A percentile compares a stretch with the other conserved stretches of the same genome.
phyloP scores from a whole-genome alignment of 2,888 invertebrate genomes.

The Apamea anceps region DNA sequence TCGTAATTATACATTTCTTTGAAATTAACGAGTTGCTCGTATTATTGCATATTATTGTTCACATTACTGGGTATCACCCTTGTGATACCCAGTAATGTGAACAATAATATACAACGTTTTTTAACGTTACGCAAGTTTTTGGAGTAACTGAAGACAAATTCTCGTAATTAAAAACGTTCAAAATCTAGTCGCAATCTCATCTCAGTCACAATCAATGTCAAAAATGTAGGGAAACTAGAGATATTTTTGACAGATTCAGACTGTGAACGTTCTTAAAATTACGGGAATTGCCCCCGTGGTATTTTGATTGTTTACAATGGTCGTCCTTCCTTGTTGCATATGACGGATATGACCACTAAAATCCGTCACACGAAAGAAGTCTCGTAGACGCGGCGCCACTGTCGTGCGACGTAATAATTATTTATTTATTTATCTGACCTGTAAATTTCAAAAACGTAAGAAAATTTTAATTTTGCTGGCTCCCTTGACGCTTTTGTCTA shows the following conservation, averaged over 20 bases:
- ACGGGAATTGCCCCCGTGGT: neutral
- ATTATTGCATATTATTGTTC: conserved; percentile 16
- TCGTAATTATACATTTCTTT: conserved; percentile 45
- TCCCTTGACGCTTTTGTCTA: neutral
- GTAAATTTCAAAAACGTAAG: neutral
- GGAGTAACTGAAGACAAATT: neutral
- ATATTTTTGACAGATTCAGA: too few species aligned
- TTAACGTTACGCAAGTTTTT: too few species aligned
- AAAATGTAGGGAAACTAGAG: too few species aligned
- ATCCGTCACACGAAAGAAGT: neutral
- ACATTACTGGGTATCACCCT: conserved; percentile 24
- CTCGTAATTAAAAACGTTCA: too few species aligned
- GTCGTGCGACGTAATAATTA: neutral
- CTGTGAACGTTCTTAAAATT: too few species aligned
- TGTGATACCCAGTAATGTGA: too few species aligned
- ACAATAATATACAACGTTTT: too few species aligned
- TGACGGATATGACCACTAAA: neutral
- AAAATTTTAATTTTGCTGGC: neutral
- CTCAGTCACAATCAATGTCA: too few species aligned
- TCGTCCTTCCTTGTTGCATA: neutral
- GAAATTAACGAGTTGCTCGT: conserved; percentile 19
- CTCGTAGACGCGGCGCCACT: neutral
- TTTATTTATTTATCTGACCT: neutral
- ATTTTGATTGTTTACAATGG: neutral
- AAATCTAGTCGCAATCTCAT: too few species aligned